Percentiles rank a stretch among this genome's conserved stretches.
Conservation (phyloP, 2,888 invertebrate genomes). For the Sphaerophoria taeniata region DNA sequence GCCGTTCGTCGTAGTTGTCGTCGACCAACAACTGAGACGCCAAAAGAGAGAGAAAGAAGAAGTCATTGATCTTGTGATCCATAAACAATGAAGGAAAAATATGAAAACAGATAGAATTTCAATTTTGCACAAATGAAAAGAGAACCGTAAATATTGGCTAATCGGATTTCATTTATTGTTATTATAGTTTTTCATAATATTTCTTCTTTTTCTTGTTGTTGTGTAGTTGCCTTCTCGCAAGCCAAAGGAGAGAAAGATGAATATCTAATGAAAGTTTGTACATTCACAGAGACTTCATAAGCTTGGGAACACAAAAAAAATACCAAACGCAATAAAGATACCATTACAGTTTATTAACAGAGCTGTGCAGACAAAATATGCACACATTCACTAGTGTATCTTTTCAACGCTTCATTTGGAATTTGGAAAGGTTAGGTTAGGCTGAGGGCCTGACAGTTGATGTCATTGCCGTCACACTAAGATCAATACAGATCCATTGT, state of each 20-base stretch:
- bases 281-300: slow-evolving; percentile 17
- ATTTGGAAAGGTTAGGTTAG: too few species aligned
- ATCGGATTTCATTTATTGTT: slow-evolving; percentile 63
- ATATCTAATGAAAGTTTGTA: slow-evolving; percentile 51
- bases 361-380: not conserved
- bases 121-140: slow-evolving; percentile 27
- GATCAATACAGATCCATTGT: too few species aligned
- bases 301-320: not conserved
- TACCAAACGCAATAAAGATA: slow-evolving; percentile 11
- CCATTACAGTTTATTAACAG: slow-evolving; percentile 1
- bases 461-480: too few species aligned
- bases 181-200: slow-evolving; percentile 59
- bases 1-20: not conserved
- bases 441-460: too few species aligned
- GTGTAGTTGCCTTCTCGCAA: not conserved
- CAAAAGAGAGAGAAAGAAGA: not conserved
- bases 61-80: slow-evolving; percentile 66
- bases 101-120: slow-evolving; percentile 61
- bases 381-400: not conserved
- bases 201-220: slow-evolving; percentile 24
- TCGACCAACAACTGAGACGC: not conserved
- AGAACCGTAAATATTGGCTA: slow-evolving; percentile 67
- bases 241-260: slow-evolving; percentile 27
- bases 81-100: slow-evolving; percentile 16
- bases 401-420: too few species aligned